Percentiles rank a stretch among this genome's conserved stretches.
Conservation (phyloP, 2,888 invertebrate species). For the Diarsia rubi region DNA sequence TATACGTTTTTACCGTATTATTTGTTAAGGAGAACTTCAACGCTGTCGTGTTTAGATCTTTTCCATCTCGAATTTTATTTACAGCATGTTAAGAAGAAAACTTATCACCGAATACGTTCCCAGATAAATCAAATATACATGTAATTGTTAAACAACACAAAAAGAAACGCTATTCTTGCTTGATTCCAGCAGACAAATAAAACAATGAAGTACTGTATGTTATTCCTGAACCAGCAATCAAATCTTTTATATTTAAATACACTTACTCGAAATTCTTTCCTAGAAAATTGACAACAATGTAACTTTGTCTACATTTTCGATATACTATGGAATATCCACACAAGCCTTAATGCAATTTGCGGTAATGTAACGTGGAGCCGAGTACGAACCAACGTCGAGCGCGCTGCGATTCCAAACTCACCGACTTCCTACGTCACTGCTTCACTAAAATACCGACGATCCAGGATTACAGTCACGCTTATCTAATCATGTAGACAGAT, state of each 20-base stretch:
- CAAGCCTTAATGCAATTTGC: conserved; percentile 87
- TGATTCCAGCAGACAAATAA: not conserved
- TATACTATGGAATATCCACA: conserved; percentile 79
- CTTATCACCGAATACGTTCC: not conserved
- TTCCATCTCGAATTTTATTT: not conserved
- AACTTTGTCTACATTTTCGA: conserved; percentile 60
- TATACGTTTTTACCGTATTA: conserved; percentile 38
- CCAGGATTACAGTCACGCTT: conserved; percentile 70
- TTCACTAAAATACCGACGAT: conserved; percentile 61
- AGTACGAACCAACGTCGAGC: conserved; percentile 64
- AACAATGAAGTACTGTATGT: not conserved
- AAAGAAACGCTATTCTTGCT: not conserved
- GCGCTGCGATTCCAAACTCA: conserved; percentile 62
- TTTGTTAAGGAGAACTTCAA: not conserved
- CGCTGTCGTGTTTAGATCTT: conserved; percentile 9
- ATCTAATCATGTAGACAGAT: conserved; percentile 64
- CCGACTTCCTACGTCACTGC: conserved; percentile 58
- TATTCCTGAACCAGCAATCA: conserved; percentile 13
- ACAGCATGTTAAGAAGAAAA: not conserved
- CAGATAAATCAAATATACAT: not conserved
- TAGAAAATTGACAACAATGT: conserved; percentile 42
- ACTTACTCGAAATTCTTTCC: conserved; percentile 22
- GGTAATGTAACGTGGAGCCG: conserved; percentile 80
- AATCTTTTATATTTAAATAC: conserved; percentile 29
- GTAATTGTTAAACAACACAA: conserved; percentile 19